Evolutionary conservation across 2,113 vertebrate species (phyloP).

Genomic region (Zosterops lateralis): DNA sequence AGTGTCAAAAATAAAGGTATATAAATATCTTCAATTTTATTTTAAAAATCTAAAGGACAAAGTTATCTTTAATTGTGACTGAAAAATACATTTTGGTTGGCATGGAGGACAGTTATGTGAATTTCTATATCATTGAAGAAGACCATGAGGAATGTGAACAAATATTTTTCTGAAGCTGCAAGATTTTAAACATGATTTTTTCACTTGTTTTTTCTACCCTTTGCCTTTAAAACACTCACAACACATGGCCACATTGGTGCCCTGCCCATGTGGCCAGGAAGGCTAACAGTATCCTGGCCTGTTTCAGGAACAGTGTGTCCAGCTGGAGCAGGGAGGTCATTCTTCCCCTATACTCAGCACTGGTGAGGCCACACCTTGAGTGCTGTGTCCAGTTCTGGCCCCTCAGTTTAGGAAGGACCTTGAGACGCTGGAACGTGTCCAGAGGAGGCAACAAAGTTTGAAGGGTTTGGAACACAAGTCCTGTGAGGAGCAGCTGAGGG

Average conservation of each 20-base stretch:
- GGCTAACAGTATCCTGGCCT: neutral
- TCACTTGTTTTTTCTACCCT: neutral
- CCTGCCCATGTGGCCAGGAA: neutral
- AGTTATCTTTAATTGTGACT: neutral
- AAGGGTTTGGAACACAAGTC: neutral
- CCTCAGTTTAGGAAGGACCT: rapidly evolving
- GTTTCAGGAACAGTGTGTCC: neutral
- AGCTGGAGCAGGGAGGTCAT: neutral
- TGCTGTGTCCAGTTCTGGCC: neutral
- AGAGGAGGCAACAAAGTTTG: neutral
- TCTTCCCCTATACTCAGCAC: too few relatives aligned
- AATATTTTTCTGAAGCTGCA: neutral
- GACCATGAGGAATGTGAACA: neutral
- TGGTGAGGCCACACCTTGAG: neutral
- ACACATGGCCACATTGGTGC: rapidly evolving
- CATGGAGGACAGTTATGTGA: neutral
- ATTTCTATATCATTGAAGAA: neutral
- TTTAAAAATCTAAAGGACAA: neutral
- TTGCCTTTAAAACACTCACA: neutral
- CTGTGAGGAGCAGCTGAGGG: neutral
- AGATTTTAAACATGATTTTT: neutral
- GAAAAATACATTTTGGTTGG: neutral
- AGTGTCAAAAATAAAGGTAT: neutral
- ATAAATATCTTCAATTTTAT: neutral
- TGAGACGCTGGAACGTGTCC: neutral